Conservation (phyloP, 2,113 vertebrate species). For the Scytalopus superciliaris region DNA sequence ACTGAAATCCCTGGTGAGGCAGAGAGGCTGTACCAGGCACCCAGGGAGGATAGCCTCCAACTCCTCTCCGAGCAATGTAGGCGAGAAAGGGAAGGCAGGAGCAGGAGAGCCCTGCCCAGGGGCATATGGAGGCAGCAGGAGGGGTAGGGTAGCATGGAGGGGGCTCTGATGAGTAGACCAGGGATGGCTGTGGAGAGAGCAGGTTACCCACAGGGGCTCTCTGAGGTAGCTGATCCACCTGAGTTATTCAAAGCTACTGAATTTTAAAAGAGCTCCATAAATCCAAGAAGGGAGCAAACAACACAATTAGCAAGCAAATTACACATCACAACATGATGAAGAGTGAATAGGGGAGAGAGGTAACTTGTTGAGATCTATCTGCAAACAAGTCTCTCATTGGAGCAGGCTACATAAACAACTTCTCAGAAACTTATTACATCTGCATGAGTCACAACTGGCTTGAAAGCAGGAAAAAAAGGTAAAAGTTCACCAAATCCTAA, state of each 20-base stretch:
- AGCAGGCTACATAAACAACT: neutral
- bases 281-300: neutral
- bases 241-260: neutral
- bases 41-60: no score
- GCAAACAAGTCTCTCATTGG: neutral
- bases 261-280: neutral
- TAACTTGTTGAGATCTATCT: neutral
- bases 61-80: neutral
- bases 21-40: neutral
- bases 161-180: neutral
- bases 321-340: neutral
- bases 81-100: neutral
- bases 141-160: rapidly evolving
- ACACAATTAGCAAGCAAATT: constrained; percentile 4
- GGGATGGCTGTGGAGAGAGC: neutral
- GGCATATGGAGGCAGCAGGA: neutral
- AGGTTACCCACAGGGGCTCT: neutral
- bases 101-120: neutral
- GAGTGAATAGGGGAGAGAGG: neutral
- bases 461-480: neutral
- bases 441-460: neutral
- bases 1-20: neutral
- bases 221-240: neutral
- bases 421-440: neutral
- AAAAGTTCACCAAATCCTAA: neutral